These are phyloP conservation scores for Dromas ardeola DNA, from an alignment of 2,113 vertebrate genomes.

Conservation along the genomic window DNA sequence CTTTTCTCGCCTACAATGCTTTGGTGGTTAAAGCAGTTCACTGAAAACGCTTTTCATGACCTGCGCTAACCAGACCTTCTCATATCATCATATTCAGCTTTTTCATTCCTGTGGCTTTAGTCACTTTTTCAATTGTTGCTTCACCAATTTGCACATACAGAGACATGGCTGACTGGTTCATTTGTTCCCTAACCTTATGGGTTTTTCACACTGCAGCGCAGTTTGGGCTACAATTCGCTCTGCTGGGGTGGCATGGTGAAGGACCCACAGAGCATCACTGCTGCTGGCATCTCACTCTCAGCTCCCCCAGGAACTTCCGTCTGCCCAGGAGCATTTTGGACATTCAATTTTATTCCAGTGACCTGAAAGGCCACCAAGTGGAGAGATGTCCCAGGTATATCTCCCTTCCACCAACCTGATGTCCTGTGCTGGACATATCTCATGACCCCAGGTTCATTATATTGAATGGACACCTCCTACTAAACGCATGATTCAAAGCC, in stretches of 20 bases:
- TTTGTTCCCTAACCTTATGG: background rate
- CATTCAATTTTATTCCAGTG: background rate
- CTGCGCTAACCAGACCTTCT: background rate
- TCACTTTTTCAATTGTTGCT: background rate
- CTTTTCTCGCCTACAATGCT: background rate
- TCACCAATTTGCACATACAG: accelerated
- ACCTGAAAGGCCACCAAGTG: background rate
- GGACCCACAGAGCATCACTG: background rate
- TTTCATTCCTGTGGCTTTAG: background rate
- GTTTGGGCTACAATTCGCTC: background rate
- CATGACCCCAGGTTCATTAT: background rate
- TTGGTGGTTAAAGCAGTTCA: background rate
- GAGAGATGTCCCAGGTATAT: background rate
- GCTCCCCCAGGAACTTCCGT: background rate
- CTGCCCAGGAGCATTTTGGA: background rate
- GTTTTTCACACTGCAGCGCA: background rate
- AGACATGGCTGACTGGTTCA: background rate
- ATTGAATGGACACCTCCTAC: background rate
- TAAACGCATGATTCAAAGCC: background rate
- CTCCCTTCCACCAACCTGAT: background rate
- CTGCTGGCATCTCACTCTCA: background rate
- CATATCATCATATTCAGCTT: background rate
- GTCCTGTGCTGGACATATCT: background rate
- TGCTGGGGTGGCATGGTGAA: background rate
- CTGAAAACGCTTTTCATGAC: background rate